Evolutionary conservation across 2,888 invertebrate genomes (phyloP).

Genomic region (Poecilus cupreus): DNA sequence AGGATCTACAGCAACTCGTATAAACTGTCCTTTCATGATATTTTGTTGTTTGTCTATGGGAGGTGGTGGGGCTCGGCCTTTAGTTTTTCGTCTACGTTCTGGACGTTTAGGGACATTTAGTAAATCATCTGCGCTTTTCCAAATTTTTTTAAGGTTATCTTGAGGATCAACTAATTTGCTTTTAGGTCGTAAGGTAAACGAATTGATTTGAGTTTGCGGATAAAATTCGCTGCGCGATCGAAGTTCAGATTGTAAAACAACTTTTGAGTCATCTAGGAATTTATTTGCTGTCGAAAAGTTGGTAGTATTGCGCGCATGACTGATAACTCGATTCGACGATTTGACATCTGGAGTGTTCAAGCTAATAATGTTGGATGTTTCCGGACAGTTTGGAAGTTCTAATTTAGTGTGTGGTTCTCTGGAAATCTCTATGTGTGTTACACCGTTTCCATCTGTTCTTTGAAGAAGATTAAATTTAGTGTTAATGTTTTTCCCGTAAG

Average conservation of each 20-base stretch:
- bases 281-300: neutral
- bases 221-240: slow-evolving; percentile 44
- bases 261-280: slow-evolving; percentile 43
- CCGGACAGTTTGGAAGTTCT: slow-evolving; percentile 55
- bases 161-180: neutral
- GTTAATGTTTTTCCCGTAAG: slow-evolving; percentile 64
- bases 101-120: slow-evolving; percentile 67
- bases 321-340: no score
- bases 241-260: slow-evolving; percentile 31
- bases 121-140: slow-evolving; percentile 71
- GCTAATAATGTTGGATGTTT: slow-evolving; percentile 69
- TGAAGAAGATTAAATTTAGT: slow-evolving; percentile 72
- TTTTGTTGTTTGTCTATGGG: slow-evolving; percentile 68
- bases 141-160: slow-evolving; percentile 66
- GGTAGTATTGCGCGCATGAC: no score
- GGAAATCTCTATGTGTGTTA: slow-evolving; percentile 74
- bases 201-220: slow-evolving; percentile 27
- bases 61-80: slow-evolving; percentile 68
- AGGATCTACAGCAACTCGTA: slow-evolving; percentile 69
- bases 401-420: slow-evolving; percentile 65
- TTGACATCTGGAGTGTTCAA: slow-evolving; percentile 69
- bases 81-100: slow-evolving; percentile 68
- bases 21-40: slow-evolving; percentile 71
- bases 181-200: slow-evolving; percentile 46
- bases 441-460: slow-evolving; percentile 73